Evolutionary conservation across 2,888 invertebrate genomes (phyloP), one percentile per base, ranked within the genome.

Genomic region (Cryptops parisi): DNA sequence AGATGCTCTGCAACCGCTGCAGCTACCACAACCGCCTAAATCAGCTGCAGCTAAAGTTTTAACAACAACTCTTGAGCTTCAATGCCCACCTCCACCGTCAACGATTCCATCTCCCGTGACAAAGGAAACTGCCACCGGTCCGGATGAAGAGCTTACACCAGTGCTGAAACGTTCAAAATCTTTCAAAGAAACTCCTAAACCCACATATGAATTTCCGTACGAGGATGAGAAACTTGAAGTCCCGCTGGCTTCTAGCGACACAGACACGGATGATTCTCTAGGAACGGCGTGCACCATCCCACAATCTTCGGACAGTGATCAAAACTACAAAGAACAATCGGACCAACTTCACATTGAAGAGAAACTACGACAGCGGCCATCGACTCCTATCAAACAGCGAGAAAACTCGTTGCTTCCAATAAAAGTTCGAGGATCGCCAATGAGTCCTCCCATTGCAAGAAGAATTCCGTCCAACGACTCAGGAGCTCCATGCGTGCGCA

Each of bases 1-100:
- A 12, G 51, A 51, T 2, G 51, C 51, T 2, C 26, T 51, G 2
- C 43, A 51, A 43, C 22, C 39, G 2, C 39, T 15, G 21, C 12
- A 27, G 21, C 24, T 33, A 9, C 33, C 33, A 33, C 9, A 33
- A 33, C 33, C 33, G 6, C 33, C 33, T 33, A 33, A 6, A 33
- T 9, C 33, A 33, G 33, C 33, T 15, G 33, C 43, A 41, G 12
- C 43, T 17, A n/a, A 6, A 41, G 19, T n/a, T 9, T n/a, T 6
- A n/a, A 41, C 12, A 6, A 6, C 43, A 41, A 12, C 43, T n/a
- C 5, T 41, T 19, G 19, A 41, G 6, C 17, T n/a, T 5, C 12
- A 12, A n/a, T 17, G 5, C 5, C 43, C 43, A 6, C 17, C 19
- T 41, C 17, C 43, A n/a, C 43, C 43, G 19, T 41, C 43, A 5